Base-by-base conservation (phyloP, 2,113 vertebrate species). In the Rhea americana region DNA sequence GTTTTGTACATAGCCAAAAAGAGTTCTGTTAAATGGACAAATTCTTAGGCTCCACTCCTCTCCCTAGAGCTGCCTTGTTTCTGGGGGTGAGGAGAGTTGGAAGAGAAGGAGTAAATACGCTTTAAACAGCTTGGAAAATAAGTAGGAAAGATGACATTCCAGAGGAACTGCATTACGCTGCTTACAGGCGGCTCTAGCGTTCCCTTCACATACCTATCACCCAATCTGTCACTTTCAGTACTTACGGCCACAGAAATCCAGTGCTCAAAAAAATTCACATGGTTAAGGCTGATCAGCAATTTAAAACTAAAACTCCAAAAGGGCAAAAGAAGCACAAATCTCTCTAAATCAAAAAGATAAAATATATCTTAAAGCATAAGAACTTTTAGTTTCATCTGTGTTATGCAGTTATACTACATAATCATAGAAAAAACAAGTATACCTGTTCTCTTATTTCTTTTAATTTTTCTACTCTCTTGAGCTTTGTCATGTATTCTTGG, bases 391-490 rank as follows among this genome's bases (percentile, higher is more conserved):
- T 72, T 86, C 22, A 28, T 35, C 18, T 67, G 17, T 14, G n/a
- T 8, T 43, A 71, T 1, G 1, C 2, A 63, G 72, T 4, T 13
- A 61, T 25, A 55, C 19, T 56, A 26, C 21, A 8, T n/a, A 82
- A 77, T 7, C 41, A 78, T 35, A 82, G 39, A 89, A 47, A 77
- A 83, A 92, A 59, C 16, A 76, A 89, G 18, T 51, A 82, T 94
- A 99, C 99, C 98, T 99, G 99, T 67, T 99, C 99, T 95, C 96
- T 98, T 78, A 99, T 97, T 97, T 99, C 99, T 97, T 99, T 99
- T 96, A 99, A 97, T 98, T 99, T 99, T 97, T 99, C 99, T 77
- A 98, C 96, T 96, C 99, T 99, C 98, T 99, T 99, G 82, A 99
- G 98, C 95, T 98, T 99, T 91, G 98, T 98, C 89, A 97, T 95